These are phyloP conservation scores for Sylvietta virens DNA, from an alignment of 2,113 vertebrate species.

Conservation along the genomic window DNA sequence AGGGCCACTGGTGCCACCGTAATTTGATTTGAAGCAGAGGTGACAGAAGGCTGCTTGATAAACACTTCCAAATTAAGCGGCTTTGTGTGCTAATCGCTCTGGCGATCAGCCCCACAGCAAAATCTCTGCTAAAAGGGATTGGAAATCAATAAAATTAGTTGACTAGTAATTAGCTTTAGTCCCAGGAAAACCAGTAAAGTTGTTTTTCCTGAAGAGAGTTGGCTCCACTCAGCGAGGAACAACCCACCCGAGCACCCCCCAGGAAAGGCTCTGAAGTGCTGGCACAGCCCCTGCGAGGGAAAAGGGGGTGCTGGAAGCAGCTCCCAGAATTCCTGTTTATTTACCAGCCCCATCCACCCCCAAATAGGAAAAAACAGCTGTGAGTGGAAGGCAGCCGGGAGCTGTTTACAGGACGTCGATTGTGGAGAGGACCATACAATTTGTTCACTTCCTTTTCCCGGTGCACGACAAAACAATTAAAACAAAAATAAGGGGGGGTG, in stretches of 20 bases:
- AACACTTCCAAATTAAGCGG: slow-evolving; percentile 65
- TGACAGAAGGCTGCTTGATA: slow-evolving; percentile 64
- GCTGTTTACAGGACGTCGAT: slow-evolving; percentile 56
- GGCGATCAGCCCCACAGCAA: slow-evolving; percentile 53
- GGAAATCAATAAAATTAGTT: slow-evolving; percentile 70
- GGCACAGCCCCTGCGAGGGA: not conserved
- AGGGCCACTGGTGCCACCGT: not conserved
- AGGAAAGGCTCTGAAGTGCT: not conserved
- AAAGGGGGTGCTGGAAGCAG: not conserved
- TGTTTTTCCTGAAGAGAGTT: not conserved
- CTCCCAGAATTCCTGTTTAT: not conserved
- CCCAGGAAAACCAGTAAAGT: not conserved
- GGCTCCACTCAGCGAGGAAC: accelerated
- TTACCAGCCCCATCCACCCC: slow-evolving; percentile 23
- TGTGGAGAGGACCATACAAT: slow-evolving; percentile 44
- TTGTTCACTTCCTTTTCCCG: slow-evolving; percentile 53
- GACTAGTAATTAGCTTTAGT: slow-evolving; percentile 60
- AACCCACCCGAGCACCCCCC: accelerated
- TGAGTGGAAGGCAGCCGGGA: not conserved
- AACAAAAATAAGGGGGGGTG: not conserved
- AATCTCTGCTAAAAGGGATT: slow-evolving; percentile 64
- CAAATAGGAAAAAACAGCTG: slow-evolving; percentile 38
- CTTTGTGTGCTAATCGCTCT: slow-evolving; percentile 63
- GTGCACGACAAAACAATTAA: slow-evolving; percentile 2
- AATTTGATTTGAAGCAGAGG: slow-evolving; percentile 34